These are phyloP conservation scores for Neodiprion fabricii DNA, from an alignment of 1,140 invertebrate species.

Conservation along the genomic window DNA sequence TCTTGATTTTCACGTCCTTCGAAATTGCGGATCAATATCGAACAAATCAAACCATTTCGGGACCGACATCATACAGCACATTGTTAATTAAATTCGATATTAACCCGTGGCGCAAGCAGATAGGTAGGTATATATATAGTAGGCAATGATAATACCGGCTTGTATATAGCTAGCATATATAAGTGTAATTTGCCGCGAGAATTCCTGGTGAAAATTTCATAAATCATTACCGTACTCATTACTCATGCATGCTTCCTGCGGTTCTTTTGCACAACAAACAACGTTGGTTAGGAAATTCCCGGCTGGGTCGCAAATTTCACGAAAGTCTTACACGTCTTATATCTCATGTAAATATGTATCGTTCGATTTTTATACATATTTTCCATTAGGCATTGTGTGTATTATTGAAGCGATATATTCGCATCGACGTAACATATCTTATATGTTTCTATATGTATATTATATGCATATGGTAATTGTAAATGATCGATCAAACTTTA, in stretches of 20 bases:
- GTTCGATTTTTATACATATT: too few species aligned
- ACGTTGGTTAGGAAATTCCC: neutral
- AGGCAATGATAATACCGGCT: conserved; percentile 12
- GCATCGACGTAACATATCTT: neutral
- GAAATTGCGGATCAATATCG: too few species aligned
- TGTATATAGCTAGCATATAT: neutral
- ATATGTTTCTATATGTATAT: neutral
- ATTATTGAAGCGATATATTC: neutral
- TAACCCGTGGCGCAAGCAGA: conserved; percentile 7
- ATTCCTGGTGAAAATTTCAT: neutral
- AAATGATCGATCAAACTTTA: neutral
- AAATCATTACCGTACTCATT: too few species aligned
- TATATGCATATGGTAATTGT: neutral
- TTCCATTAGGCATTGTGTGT: too few species aligned
- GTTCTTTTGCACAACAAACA: too few species aligned
- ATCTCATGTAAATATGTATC: too few species aligned
- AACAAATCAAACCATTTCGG: too few species aligned
- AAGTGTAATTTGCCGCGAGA: neutral
- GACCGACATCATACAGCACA: neutral
- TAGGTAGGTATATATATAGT: conserved; percentile 9
- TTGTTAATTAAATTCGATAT: neutral
- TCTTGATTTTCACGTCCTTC: too few species aligned
- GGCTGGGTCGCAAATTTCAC: neutral
- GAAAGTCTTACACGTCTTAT: neutral
- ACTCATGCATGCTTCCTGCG: too few species aligned